Conservation (phyloP, 2,113 vertebrate species). For the Pelobates fuscus region DNA sequence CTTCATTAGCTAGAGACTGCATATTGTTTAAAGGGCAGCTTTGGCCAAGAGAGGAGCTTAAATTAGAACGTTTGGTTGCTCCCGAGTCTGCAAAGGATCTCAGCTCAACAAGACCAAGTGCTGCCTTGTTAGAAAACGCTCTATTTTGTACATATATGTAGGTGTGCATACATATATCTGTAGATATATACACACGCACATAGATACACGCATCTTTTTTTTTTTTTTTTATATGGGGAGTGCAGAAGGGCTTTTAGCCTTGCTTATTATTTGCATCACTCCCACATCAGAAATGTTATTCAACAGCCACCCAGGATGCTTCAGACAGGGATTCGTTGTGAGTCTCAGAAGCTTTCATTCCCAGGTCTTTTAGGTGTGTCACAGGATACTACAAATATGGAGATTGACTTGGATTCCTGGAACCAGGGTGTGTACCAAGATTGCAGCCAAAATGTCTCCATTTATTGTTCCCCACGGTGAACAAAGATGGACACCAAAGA, state of each 20-base stretch:
- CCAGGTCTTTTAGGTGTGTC: conserved; percentile 15
- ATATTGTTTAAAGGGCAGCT: conserved; percentile 20
- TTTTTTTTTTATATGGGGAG: conserved; percentile 20
- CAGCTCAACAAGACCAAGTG: conserved; percentile 23
- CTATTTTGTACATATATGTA: conserved; percentile 30
- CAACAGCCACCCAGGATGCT: background rate
- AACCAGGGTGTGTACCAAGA: background rate
- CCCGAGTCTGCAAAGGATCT: conserved; percentile 33
- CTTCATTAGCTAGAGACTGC: conserved; percentile 7
- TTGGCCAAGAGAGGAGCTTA: conserved; percentile 27
- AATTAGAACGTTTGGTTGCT: background rate
- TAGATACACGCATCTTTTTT: conserved; percentile 25
- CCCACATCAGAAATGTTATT: conserved; percentile 24
- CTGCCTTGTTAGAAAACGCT: conserved; percentile 5
- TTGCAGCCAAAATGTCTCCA: conserved; percentile 7
- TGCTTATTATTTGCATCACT: conserved; percentile 13
- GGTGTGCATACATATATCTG: background rate
- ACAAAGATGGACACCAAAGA: background rate
- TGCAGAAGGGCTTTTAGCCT: conserved; percentile 50
- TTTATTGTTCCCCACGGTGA: background rate
- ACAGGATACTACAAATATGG: conserved; percentile 12
- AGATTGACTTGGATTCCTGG: conserved; percentile 6
- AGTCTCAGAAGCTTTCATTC: conserved; percentile 2
- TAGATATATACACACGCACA: conserved; percentile 39
- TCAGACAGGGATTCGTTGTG: background rate